Base-by-base conservation (phyloP, 2,113 vertebrate species). In the Panurus biarmicus region DNA sequence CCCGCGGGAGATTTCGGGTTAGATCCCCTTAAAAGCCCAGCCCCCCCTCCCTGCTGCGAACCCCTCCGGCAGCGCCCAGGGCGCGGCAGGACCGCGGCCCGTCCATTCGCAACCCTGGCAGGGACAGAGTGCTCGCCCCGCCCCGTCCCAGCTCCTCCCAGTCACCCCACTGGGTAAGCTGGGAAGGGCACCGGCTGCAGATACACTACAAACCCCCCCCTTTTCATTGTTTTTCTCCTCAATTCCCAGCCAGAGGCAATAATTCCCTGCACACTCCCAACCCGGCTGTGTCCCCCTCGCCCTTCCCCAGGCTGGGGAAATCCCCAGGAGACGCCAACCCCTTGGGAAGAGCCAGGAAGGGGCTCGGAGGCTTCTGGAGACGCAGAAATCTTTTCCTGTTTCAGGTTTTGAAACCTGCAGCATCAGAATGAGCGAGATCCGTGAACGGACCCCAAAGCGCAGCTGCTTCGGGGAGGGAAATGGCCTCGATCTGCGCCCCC, bases 191-290 rank as follows among this genome's bases (percentile, higher is more conserved):
- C 6, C 2, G 4, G 40, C 60, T 33, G 83, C 56, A 17, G 40
- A 19, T 47, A 12, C 51, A 0, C 8, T 28, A 5, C 16, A 11
- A 77, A 9, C 8, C 1, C 6, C 3, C 6, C 3, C 4, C 1
- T 12, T 62, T 62, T 56, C 2, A 0, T 29, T 33, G 40, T 17
- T 48, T 11, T 28, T 6, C 18, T 8, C 28, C 60, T 40, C 7
- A 6, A 42, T 73, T 81, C 40, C 14, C 2, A 1, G 42, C 33
- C 50, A 10, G 36, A 33, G 31, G n/a, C 3, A 9, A 2, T 60
- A 12, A 19, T 29, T 24, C 53, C 44, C 21, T 6, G 23, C 3
- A 0, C 28, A 10, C 12, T 40, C 47, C 51, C 38, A 23, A 7
- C 22, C 33, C 12, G 4, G 2, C 31, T 1, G 8, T 5, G 38